Evolutionary conservation across 2,797 vertebrate genomes (phyloP).

Genomic region (Anolis apletophallus): DNA sequence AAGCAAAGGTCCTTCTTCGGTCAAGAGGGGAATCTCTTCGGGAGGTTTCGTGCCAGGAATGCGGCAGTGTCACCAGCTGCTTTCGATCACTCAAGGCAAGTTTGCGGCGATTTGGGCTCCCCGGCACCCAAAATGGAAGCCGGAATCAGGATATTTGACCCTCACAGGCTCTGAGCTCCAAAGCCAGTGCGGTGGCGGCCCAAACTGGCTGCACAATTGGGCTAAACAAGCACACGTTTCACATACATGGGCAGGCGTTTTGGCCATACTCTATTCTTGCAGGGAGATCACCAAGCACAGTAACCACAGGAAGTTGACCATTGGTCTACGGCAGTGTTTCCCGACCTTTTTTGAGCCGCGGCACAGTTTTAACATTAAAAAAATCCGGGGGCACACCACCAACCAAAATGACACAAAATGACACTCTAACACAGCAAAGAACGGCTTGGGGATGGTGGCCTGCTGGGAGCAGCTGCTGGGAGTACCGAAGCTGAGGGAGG

Average conservation of each 20-base stretch:
- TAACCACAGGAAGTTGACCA: neutral
- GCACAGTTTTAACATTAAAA: too few relatives aligned
- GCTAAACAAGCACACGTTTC: neutral
- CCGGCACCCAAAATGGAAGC: neutral
- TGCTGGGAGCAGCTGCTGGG: too few relatives aligned
- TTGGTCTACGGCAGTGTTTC: too few relatives aligned
- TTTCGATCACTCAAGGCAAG: slow-evolving; percentile 20
- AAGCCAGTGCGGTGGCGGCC: neutral
- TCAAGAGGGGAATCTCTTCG: neutral
- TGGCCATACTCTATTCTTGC: too few relatives aligned
- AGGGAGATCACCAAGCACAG: neutral
- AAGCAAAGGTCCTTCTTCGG: slow-evolving; percentile 9
- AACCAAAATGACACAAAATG: too few relatives aligned
- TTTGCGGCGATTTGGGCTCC: neutral
- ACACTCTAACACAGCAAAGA: too few relatives aligned
- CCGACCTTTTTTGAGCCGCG: too few relatives aligned
- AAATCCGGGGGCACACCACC: too few relatives aligned
- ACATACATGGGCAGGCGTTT: too few relatives aligned
- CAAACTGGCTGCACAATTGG: neutral
- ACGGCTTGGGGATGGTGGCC: too few relatives aligned
- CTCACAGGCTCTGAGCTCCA: neutral
- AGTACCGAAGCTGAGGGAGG: too few relatives aligned
- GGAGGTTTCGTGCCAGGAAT: slow-evolving; percentile 19
- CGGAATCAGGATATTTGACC: neutral
- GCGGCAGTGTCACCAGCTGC: slow-evolving; percentile 23